A percentile compares a stretch with the other conserved stretches of the same genome.
Evolutionary conservation across 2,797 vertebrate species (phyloP).

Genomic region (Peromyscus attwateri): DNA sequence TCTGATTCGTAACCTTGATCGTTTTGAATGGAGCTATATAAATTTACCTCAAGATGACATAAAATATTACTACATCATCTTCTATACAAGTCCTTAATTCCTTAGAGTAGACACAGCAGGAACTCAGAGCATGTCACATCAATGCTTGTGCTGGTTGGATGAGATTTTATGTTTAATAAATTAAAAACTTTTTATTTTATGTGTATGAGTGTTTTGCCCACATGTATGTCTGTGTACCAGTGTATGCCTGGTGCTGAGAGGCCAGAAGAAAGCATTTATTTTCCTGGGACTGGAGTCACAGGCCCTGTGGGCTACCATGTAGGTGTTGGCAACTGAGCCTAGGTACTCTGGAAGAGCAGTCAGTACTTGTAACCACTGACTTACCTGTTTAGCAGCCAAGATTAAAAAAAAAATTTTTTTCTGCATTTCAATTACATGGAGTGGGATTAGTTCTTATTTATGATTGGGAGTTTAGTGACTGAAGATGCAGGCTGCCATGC

Average conservation of each 20-base stretch:
- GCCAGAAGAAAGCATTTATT: neutral
- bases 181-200: neutral
- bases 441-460: neutral
- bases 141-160: neutral
- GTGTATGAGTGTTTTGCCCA: too few relatives aligned
- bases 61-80: constrained; percentile 67
- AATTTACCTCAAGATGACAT: constrained; percentile 76
- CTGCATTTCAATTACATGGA: constrained; percentile 4
- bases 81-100: constrained; percentile 19
- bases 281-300: neutral
- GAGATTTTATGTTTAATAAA: neutral
- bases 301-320: too few relatives aligned
- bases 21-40: constrained; percentile 74
- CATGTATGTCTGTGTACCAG: neutral
- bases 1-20: constrained; percentile 75
- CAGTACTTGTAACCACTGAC: neutral
- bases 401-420: neutral
- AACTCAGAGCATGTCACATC: constrained; percentile 42
- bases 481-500: neutral
- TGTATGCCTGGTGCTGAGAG: too few relatives aligned
- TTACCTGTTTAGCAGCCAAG: too few relatives aligned
- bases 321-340: neutral
- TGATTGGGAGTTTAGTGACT: constrained; percentile 39
- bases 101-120: constrained; percentile 28
- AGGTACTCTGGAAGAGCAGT: neutral